Conservation (phyloP, 2,113 vertebrate species). For the Martes martes region DNA sequence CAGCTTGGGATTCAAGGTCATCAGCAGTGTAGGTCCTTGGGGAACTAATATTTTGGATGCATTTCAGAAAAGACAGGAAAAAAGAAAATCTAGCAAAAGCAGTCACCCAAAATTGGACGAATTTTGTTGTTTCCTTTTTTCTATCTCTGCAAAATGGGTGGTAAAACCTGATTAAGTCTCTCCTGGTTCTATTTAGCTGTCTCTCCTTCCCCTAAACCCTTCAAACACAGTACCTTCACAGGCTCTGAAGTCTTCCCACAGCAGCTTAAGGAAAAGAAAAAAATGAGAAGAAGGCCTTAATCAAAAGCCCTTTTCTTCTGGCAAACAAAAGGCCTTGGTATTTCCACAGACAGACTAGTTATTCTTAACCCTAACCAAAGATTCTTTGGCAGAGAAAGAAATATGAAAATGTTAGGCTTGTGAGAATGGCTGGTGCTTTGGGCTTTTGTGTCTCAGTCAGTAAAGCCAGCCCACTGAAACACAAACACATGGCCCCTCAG, state of each 20-base stretch:
- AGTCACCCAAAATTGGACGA: background rate
- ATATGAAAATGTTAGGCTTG: conserved; percentile 79
- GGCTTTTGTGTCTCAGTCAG: conserved; percentile 68
- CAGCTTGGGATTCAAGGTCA: background rate
- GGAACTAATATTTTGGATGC: background rate
- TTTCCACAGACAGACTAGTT: conserved; percentile 76
- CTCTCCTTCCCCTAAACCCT: background rate
- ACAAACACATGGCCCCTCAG: background rate
- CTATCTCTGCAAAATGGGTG: background rate
- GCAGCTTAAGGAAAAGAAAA: conserved; percentile 53
- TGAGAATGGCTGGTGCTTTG: conserved; percentile 72
- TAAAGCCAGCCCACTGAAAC: conserved; percentile 51
- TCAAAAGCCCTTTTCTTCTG: conserved; percentile 76
- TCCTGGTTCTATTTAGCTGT: background rate
- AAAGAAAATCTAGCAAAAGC: conserved; percentile 13
- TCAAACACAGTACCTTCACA: conserved; percentile 22
- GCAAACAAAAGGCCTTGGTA: conserved; percentile 79
- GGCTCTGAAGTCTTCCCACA: conserved; percentile 58
- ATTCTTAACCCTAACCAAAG: conserved; percentile 76
- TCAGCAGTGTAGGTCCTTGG: background rate
- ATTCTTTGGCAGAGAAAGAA: conserved; percentile 80
- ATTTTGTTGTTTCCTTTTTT: background rate
- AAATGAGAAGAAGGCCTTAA: conserved; percentile 39
- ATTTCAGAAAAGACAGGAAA: conserved; percentile 8
- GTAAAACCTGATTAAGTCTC: background rate